Conservation (phyloP, 2,113 vertebrate genomes). For the Nettapus auritus region DNA sequence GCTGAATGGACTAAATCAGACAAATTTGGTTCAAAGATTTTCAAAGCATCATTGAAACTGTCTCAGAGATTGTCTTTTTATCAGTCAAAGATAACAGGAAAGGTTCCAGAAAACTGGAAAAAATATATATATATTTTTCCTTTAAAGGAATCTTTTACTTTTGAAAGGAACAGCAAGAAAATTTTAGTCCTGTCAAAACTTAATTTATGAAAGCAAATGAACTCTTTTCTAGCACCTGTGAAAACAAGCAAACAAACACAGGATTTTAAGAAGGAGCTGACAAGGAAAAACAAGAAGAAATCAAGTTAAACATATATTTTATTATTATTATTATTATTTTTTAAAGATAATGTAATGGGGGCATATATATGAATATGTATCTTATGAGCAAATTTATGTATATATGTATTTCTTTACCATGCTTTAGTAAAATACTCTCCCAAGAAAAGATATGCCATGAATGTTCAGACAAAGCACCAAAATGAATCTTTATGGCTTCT, state of each 20-base stretch:
- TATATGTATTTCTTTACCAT: background rate
- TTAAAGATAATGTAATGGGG: no score
- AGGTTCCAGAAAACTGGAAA: background rate
- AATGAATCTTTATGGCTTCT: background rate
- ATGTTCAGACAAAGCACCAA: background rate
- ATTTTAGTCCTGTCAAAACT: background rate
- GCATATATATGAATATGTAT: background rate
- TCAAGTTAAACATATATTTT: background rate
- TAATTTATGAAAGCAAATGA: constrained; percentile 7
- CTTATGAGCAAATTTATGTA: background rate
- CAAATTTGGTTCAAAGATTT: background rate
- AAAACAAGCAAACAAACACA: background rate
- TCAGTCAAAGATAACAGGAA: background rate
- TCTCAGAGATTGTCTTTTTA: background rate
- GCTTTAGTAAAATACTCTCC: background rate
- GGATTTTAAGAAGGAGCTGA: background rate
- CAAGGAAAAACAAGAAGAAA: background rate
- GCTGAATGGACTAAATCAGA: background rate
- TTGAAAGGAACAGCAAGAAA: background rate
- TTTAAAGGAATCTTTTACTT: background rate
- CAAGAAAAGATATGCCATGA: background rate
- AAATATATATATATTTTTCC: background rate
- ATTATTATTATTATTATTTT: no score
- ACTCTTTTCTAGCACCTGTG: background rate
- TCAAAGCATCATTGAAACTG: background rate